Evolutionary conservation across 1,140 invertebrate genomes (phyloP), one percentile per base, ranked within the genome.

Genomic region (Sminthurinus signatus): DNA sequence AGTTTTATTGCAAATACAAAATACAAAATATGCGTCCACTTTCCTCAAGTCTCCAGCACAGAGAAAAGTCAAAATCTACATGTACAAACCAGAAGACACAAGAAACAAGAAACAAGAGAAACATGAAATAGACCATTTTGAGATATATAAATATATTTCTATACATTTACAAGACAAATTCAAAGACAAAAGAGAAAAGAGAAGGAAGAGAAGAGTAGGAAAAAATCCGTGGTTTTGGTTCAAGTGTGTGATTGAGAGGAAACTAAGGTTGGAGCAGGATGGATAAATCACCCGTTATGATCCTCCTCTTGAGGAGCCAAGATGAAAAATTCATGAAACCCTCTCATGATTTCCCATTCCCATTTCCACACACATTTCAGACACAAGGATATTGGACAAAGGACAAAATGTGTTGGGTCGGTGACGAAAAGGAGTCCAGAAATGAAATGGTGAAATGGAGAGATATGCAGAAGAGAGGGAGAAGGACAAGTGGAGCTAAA

Each of bases 261-360:
- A 3, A 1, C 3, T 54, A 32, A 39, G 54, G 39, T 57, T 28
- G 54, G 19, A n/a, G 29, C 48, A 32, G 50, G 39, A 44, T 55
- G 62, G 57, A 65, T 65, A 65, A 65, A 65, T 65, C 63, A 65
- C 32, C 32, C 56, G 56, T 65, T 65, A 65, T 64, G 48, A 64
- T 66, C n/a, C 23, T 61, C 44, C 43, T 59, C 23, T 32, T 61
- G 31, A 62, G 48, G 58, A 61, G 58, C 58, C 44, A 62, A 62
- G 64, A 69, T 69, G 67, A 69, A 69, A 69, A 64, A 69, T 69
- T 69, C 67, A 69, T 69, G 67, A 69, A 62, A 52, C 15, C 32
- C 32, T 36, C 32, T 36, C 32, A 36, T 15, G 15, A 15, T 36
- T 15, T 36, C 32, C 15, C 32, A 8, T 15, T 15, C 32, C 32